Base-by-base conservation (phyloP, 2,797 vertebrate genomes). In the Vultur gryphus region DNA sequence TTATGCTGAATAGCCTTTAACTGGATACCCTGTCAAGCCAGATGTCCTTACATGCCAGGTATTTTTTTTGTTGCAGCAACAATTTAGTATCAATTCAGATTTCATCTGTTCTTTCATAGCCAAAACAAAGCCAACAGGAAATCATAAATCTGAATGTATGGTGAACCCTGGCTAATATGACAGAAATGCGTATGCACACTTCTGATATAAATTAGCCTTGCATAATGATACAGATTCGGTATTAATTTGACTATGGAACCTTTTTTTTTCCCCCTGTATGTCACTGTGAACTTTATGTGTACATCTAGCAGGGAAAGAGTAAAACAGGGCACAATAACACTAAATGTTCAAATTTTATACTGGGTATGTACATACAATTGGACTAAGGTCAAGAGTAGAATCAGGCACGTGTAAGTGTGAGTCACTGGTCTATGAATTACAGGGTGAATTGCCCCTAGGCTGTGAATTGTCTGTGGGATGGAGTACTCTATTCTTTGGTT, bases 341-440 rank as follows among this genome's bases (percentile, higher is more conserved):
- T 1, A 73, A 80, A 33, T 20, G 11, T 31, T 77, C 18, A 31
- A 3, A 43, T 78, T 66, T 80, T 78, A 8, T 25, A 6, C 44
- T 1, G 2, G 6, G 1, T 46, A 2, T n/a, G 21, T 43, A 39
- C 31, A 19, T 24, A 7, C 0, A 0, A 5, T 11, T 59, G 59
- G 44, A 21, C 14, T 33, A 14, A 37, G 44, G 26, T 65, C 31
- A 72, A 46, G 76, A 41, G 35, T 39, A 67, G 39, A 55, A 44
- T 7, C 29, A 33, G 43, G 29, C 12, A 16, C 2, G 1, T 16
- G 21, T 26, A 41, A 69, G 13, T 4, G 37, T 54, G 55, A 57
- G 49, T 51, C 43, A 17, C 57, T 23, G 25, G 20, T 26, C 37
- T 55, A 1, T 17, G 61, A 73, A 61, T 14, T 73, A 10, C 4